Evolutionary conservation across 1,140 invertebrate species (phyloP).

Genomic region (Drosophila bifasciata): DNA sequence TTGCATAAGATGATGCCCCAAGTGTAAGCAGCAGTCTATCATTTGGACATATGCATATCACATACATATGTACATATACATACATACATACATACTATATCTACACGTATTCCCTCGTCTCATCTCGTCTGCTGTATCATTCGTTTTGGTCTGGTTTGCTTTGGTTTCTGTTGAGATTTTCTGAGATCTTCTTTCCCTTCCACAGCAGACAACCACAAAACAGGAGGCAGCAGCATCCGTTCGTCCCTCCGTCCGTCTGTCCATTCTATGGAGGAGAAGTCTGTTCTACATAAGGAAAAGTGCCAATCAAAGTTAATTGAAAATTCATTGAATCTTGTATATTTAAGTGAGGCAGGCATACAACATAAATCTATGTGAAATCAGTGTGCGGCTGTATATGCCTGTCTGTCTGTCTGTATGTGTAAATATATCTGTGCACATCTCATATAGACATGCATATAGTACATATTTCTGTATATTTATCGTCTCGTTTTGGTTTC

Average conservation of each 20-base stretch:
- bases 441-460: too few relatives aligned
- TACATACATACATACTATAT: neutral
- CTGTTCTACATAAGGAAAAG: slow-evolving; percentile 65
- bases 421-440: slow-evolving; percentile 10
- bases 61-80: too few relatives aligned
- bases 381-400: slow-evolving; percentile 2
- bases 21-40: slow-evolving; percentile 47
- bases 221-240: slow-evolving; percentile 41
- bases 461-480: slow-evolving; percentile 20
- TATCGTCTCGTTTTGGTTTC: slow-evolving; percentile 19
- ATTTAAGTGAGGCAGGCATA: slow-evolving; percentile 71
- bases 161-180: slow-evolving; percentile 1
- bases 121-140: slow-evolving; percentile 23
- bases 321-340: slow-evolving; percentile 82
- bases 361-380: slow-evolving; percentile 59
- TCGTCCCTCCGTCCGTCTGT: too few relatives aligned
- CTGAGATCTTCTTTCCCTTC: slow-evolving; percentile 1
- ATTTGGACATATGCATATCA: slow-evolving; percentile 45
- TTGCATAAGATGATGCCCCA: slow-evolving; percentile 45
- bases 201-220: slow-evolving; percentile 31
- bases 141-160: slow-evolving; percentile 26
- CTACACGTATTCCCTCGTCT: slow-evolving; percentile 28
- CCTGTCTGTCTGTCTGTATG: neutral
- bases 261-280: too few relatives aligned
- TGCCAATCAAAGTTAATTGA: slow-evolving; percentile 82